A percentile compares a stretch with the other conserved stretches of the same genome.
Conservation (phyloP, 2,113 vertebrate species). For the Diadophis punctatus region DNA sequence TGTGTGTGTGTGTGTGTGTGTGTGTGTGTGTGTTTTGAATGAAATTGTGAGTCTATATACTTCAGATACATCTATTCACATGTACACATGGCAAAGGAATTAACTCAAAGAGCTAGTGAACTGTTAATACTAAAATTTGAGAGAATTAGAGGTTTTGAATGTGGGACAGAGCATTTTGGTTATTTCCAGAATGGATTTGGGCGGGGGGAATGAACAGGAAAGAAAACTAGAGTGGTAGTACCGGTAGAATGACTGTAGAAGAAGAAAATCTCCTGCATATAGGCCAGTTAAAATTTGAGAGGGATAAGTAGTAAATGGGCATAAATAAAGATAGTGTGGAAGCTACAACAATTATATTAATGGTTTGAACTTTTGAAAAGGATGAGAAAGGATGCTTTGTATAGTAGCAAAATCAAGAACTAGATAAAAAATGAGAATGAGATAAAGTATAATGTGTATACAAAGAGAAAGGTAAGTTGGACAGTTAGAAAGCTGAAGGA, state of each 20-base stretch:
- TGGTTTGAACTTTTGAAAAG: neutral
- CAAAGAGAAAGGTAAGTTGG: neutral
- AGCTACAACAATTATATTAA: neutral
- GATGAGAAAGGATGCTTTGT: neutral
- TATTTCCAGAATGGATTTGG: neutral
- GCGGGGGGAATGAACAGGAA: neutral
- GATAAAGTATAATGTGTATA: neutral
- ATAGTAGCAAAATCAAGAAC: neutral
- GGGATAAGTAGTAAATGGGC: neutral
- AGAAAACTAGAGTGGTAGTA: neutral
- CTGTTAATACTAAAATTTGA: neutral
- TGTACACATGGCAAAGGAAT: neutral
- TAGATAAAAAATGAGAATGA: neutral
- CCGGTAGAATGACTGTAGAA: neutral
- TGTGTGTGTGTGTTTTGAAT: neutral
- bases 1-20: no score
- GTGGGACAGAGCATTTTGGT: neutral
- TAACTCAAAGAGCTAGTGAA: neutral
- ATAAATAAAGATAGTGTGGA: neutral
- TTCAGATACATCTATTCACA: neutral
- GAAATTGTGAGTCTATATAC: neutral
- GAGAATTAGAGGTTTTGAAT: neutral
- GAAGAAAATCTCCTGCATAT: neutral
- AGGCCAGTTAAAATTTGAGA: neutral
- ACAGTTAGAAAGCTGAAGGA: neutral